phyloP scores from a whole-genome alignment of 2,888 invertebrate genomes.

The Apotomis turbidana region DNA sequence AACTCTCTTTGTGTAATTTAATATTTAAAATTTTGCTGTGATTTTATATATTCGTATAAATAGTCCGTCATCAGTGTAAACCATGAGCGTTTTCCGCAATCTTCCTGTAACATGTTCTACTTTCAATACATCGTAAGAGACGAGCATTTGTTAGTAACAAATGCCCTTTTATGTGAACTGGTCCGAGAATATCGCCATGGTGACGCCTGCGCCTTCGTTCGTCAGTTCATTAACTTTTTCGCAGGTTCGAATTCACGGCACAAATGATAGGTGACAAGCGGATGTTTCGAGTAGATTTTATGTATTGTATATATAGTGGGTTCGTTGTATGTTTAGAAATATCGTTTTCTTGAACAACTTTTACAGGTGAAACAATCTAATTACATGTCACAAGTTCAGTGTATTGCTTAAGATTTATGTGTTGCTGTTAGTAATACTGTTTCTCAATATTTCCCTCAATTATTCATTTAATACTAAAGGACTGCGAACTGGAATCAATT shows the following conservation, averaged over 20 bases:
- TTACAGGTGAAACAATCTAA: too few species aligned
- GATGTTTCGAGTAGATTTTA: background rate
- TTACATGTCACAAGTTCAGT: too few species aligned
- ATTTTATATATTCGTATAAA: conserved; percentile 38
- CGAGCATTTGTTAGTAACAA: background rate
- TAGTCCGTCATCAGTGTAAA: conserved; percentile 40
- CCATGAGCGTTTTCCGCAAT: conserved; percentile 50
- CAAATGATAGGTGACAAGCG: conserved; percentile 46
- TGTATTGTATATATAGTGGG: too few species aligned
- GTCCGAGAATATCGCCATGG: conserved; percentile 61
- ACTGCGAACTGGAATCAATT: too few species aligned
- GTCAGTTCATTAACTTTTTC: conserved; percentile 76
- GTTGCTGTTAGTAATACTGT: too few species aligned
- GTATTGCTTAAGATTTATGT: too few species aligned
- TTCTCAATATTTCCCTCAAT: too few species aligned
- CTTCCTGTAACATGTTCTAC: conserved; percentile 24
- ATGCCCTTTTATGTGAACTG: conserved; percentile 40
- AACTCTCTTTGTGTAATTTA: conserved; percentile 28
- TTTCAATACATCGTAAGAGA: background rate
- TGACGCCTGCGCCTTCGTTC: conserved; percentile 65
- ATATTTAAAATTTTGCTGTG: conserved; percentile 22
- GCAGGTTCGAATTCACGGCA: conserved; percentile 50
- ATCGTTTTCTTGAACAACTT: too few species aligned
- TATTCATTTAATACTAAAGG: too few species aligned
- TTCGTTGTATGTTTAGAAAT: too few species aligned